Percentiles rank a stretch among this genome's conserved stretches.
Evolutionary conservation across 2,888 invertebrate genomes (phyloP).

Genomic region (Drosophila testacea): DNA sequence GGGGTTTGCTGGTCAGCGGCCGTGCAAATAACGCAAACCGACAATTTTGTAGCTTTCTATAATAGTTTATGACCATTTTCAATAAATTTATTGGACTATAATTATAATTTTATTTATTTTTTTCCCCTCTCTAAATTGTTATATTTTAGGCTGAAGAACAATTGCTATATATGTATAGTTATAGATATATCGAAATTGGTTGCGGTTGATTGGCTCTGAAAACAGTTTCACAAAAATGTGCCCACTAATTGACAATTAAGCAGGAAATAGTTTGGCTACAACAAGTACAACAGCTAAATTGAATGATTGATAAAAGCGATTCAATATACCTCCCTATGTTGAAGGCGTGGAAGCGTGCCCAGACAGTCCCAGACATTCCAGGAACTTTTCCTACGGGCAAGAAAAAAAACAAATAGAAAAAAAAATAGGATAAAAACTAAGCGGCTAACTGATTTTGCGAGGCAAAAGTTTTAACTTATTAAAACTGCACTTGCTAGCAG

Average conservation of each 20-base stretch:
- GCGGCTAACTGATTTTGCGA: conserved; percentile 78
- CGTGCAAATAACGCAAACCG: conserved; percentile 35
- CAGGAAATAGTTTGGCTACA: conserved; percentile 69
- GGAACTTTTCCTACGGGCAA: conserved; percentile 28
- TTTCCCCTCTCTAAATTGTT: conserved; percentile 1
- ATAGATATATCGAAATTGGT: conserved; percentile 51
- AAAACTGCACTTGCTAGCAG: conserved; percentile 75
- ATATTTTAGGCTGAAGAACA: not conserved
- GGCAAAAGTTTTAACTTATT: conserved; percentile 78
- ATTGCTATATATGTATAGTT: conserved; percentile 7
- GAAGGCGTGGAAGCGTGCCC: not conserved
- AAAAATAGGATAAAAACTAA: conserved; percentile 52
- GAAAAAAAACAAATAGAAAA: conserved; percentile 5
- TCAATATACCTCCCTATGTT: conserved; percentile 22
- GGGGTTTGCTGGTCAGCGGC: conserved; percentile 45
- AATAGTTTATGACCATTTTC: conserved; percentile 39
- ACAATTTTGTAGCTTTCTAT: conserved; percentile 29
- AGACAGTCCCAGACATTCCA: conserved; percentile 34
- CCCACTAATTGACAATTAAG: conserved; percentile 78
- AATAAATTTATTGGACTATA: conserved; percentile 68
- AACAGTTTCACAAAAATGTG: conserved; percentile 62
- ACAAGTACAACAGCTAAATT: conserved; percentile 55
- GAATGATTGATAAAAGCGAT: conserved; percentile 74
- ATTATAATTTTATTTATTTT: conserved; percentile 33
- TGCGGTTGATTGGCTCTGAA: conserved; percentile 62